These are phyloP conservation scores for Gallinago media DNA, from an alignment of 2,113 vertebrate genomes.

Conservation along the genomic window DNA sequence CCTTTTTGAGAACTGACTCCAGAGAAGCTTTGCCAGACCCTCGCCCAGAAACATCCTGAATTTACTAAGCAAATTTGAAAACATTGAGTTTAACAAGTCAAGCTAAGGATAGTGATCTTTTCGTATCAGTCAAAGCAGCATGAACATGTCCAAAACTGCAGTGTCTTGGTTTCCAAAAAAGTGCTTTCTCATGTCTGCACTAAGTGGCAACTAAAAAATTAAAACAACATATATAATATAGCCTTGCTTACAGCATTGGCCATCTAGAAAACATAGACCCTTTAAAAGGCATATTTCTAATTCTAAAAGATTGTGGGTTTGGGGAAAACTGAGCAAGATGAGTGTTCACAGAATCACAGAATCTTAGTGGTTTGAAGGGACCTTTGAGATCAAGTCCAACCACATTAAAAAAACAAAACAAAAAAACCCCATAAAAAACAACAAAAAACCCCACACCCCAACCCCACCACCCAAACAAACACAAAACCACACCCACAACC, in stretches of 20 bases:
- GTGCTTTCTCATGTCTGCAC: conserved; percentile 82
- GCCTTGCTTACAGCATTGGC: background rate
- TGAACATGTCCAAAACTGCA: conserved; percentile 75
- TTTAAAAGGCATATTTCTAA: background rate
- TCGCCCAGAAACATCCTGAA: conserved; percentile 86
- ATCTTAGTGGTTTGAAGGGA: too few species aligned
- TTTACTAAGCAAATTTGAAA: conserved; percentile 78
- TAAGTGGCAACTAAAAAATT: conserved; percentile 79
- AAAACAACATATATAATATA: background rate
- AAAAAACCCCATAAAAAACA: too few species aligned
- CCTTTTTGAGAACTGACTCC: conserved; percentile 83
- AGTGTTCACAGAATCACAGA: too few species aligned
- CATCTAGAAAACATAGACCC: background rate
- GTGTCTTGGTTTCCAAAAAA: conserved; percentile 78
- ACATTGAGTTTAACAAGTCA: conserved; percentile 72
- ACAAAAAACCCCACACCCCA: too few species aligned
- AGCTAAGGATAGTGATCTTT: conserved; percentile 73
- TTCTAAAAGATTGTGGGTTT: background rate
- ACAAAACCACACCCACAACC: too few species aligned
- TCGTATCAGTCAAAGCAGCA: conserved; percentile 55
- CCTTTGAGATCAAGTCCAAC: too few species aligned
- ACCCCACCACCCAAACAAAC: too few species aligned
- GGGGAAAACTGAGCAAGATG: background rate
- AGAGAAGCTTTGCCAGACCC: conserved; percentile 86
- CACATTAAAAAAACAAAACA: too few species aligned